Base-by-base conservation (phyloP, 2,797 vertebrate genomes). In the Psittacula derbiana region DNA sequence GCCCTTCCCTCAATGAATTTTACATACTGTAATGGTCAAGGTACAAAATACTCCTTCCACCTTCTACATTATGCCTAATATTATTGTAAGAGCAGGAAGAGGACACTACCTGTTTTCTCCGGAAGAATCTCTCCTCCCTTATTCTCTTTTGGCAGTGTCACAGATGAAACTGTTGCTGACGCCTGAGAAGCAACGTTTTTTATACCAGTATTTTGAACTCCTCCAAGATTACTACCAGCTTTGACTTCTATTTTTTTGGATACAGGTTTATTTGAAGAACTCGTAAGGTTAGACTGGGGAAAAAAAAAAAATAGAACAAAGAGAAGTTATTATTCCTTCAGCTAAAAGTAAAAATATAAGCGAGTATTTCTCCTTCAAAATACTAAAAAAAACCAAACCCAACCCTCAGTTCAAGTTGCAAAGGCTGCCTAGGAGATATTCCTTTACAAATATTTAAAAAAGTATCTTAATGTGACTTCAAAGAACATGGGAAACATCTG, bases 81-180 rank as follows among this genome's bases (percentile, higher is more conserved):
- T 1, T 66, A 67, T 1, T 36, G 0, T 19, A 82, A 36, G 12
- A 88, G 20, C 1, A 90, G 44, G 27, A 82, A 76, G 14, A 72
- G 1, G 6, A 47, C 8, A 24, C 88, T 97, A 98, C 98, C 98
- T 94, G 97, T 92, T 97, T 97, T 98, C 72, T 98, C 98, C 49
- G 86, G 97, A 91, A 88, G 50, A 78, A 86, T 24, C n/a, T 57
- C 96, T 40, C 71, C 41, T 67, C 95, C 98, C 86, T 96, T 98
- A 78, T 49, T 97, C 76, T 96, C 97, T 64, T 78, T 92, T 57
- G 95, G 16, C 12, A 96, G 46, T 15, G 62, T 25, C 58, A 97
- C 49, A 88, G 97, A 72, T 8, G 90, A 90, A 84, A 94, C 92
- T 23, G 96, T 8, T 71, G 95, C 49, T 57, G 96, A 5, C 36